A percentile compares a stretch with the other conserved stretches of the same genome.
phyloP scores from a whole-genome alignment of 2,113 vertebrate genomes.

The Notarius lentiginosus region DNA sequence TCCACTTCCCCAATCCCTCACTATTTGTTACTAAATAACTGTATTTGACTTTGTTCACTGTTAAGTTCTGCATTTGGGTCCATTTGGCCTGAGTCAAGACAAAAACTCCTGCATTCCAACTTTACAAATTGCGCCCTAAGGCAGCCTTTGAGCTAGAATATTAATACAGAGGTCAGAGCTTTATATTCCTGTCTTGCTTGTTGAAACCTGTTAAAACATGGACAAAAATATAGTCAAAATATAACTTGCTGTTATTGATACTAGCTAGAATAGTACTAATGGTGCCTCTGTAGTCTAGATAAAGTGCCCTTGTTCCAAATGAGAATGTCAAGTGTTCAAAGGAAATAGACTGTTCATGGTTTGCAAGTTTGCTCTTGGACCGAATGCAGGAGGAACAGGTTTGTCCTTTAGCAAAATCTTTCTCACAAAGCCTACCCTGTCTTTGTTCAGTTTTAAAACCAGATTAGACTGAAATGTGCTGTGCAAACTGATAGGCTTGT shows the following conservation, averaged over 20 bases:
- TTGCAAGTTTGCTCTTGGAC: not conserved
- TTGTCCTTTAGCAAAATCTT: not conserved
- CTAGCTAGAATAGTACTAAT: not conserved
- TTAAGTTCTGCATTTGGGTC: too few species aligned
- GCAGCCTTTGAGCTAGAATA: not conserved
- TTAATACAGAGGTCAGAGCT: not conserved
- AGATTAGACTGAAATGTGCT: not conserved
- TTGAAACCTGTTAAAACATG: not conserved
- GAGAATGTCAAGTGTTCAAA: not conserved
- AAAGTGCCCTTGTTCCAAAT: not conserved
- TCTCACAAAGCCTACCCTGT: not conserved
- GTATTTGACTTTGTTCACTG: too few species aligned
- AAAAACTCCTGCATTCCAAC: not conserved
- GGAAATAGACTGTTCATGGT: not conserved
- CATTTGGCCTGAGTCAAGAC: too few species aligned
- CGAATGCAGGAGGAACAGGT: not conserved
- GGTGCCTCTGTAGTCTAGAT: not conserved
- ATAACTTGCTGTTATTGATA: not conserved
- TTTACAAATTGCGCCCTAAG: not conserved
- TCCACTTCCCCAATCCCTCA: too few species aligned
- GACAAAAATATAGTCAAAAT: not conserved
- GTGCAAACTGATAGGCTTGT: too few species aligned
- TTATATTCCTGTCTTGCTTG: not conserved
- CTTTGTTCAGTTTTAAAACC: not conserved
- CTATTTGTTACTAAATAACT: too few species aligned